Evolutionary conservation across 2,113 vertebrate species (phyloP).

Genomic region (Grallaria varia): DNA sequence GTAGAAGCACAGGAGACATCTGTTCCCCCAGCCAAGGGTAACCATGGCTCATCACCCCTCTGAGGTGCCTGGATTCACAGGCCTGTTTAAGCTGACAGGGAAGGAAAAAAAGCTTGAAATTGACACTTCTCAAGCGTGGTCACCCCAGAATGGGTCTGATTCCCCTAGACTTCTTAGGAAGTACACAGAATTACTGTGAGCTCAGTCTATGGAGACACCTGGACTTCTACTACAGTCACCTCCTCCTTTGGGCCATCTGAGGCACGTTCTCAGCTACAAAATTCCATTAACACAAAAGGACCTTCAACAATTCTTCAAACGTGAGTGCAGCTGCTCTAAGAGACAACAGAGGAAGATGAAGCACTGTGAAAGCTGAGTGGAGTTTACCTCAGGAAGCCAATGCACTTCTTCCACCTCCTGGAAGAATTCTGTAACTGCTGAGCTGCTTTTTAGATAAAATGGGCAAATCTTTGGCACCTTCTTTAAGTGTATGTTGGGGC

Average conservation of each 20-base stretch:
- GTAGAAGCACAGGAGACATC: not conserved
- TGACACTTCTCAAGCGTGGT: not conserved
- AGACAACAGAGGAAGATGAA: not conserved
- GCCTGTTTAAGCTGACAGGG: not conserved
- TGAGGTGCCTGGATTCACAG: not conserved
- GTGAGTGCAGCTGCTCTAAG: not conserved
- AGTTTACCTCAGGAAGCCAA: not conserved
- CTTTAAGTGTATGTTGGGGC: not conserved
- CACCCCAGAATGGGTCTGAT: not conserved
- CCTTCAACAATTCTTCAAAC: not conserved
- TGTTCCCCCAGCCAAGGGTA: not conserved
- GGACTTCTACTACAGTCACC: not conserved
- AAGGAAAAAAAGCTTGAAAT: not conserved
- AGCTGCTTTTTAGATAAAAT: not conserved
- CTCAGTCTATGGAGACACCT: not conserved
- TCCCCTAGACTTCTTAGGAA: not conserved
- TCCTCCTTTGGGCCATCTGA: not conserved
- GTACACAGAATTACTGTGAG: not conserved
- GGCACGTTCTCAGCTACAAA: not conserved
- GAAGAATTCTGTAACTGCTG: not conserved
- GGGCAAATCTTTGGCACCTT: not conserved
- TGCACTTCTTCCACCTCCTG: not conserved
- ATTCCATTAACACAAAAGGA: not conserved
- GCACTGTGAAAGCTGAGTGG: not conserved
- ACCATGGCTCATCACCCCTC: rapidly evolving